Evolutionary conservation across 2,113 vertebrate species (phyloP).

Genomic region (Vidua chalybeata): DNA sequence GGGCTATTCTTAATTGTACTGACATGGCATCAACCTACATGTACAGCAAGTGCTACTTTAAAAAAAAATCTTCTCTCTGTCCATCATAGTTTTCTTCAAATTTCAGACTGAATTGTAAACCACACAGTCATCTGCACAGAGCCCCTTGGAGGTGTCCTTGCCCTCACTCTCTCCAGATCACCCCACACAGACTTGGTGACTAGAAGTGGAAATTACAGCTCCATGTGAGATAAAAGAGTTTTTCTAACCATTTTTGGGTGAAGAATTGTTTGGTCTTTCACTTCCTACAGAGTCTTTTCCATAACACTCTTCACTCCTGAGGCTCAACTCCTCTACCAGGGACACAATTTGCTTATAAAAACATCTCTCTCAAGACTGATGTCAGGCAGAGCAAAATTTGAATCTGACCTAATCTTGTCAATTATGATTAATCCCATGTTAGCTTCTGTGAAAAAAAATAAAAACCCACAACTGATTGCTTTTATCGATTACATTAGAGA

Average conservation of each 20-base stretch:
- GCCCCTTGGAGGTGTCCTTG: neutral
- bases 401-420: conserved; percentile 58
- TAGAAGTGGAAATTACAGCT: neutral
- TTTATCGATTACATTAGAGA: conserved; percentile 50
- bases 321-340: neutral
- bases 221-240: neutral
- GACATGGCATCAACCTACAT: neutral
- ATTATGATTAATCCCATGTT: conserved; percentile 24
- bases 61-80: neutral
- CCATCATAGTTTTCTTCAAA: neutral
- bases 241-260: neutral
- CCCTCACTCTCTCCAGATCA: neutral
- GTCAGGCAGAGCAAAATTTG: conserved; percentile 14
- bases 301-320: neutral
- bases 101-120: neutral
- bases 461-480: neutral
- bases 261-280: neutral
- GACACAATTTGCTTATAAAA: neutral
- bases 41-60: neutral
- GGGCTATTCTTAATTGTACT: neutral
- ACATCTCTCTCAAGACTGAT: neutral
- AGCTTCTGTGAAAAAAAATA: neutral
- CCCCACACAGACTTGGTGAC: neutral
- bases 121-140: no score
- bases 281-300: neutral